These are phyloP conservation scores for Phymorhynchus buccinoides DNA, from an alignment of 1,140 invertebrate species.

Conservation along the genomic window DNA sequence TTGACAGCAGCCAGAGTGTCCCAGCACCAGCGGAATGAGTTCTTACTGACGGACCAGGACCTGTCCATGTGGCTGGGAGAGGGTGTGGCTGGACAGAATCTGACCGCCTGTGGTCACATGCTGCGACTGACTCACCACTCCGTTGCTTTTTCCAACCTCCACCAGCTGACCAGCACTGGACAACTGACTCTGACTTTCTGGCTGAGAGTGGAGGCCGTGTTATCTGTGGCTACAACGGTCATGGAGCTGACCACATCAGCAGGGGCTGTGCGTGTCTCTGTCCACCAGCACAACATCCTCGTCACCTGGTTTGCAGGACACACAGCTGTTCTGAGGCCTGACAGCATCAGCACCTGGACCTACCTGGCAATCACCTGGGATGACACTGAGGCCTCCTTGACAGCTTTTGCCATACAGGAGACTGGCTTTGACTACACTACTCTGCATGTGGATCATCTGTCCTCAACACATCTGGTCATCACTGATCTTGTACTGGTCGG, in stretches of 20 bases:
- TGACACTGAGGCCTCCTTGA: conserved; percentile 34
- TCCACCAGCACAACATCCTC: conserved; percentile 30
- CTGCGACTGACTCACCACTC: conserved; percentile 17
- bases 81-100: conserved; percentile 20
- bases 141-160: background rate
- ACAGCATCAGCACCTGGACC: conserved; percentile 41
- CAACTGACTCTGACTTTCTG: conserved; percentile 36
- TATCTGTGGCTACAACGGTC: background rate
- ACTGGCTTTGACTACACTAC: conserved; percentile 40
- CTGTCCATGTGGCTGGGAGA: background rate
- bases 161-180: background rate
- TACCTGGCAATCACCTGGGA: conserved; percentile 49
- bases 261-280: background rate
- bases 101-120: conserved; percentile 37
- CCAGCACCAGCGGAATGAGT: background rate
- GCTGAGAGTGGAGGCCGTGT: background rate
- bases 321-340: conserved; percentile 14
- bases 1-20: conserved; percentile 4
- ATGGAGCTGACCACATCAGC: conserved; percentile 31
- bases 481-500: conserved; percentile 36
- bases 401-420: conserved; percentile 43
- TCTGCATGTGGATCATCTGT: conserved; percentile 12
- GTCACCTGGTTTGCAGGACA: conserved; percentile 37
- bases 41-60: background rate
- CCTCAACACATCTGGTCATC: conserved; percentile 27